phyloP scores from a whole-genome alignment of 2,797 vertebrate species.

The Otolemur crassicaudatus region DNA sequence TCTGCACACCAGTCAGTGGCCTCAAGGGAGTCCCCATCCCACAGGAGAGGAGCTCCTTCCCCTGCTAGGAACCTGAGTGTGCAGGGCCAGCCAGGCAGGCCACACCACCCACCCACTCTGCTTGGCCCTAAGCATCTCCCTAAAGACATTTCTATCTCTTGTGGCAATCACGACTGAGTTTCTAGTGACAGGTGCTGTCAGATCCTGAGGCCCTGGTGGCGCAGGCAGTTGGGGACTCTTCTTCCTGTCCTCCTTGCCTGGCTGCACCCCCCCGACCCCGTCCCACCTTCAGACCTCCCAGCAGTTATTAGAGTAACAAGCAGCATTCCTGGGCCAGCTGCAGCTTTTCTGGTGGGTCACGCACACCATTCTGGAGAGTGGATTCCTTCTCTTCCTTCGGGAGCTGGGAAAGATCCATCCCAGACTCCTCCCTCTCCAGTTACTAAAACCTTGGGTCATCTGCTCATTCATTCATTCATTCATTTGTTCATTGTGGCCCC shows the following conservation, averaged over 20 bases:
- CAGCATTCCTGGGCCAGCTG: slow-evolving; percentile 25
- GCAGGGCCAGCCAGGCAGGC: slow-evolving; percentile 22
- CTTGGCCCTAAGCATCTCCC: slow-evolving; percentile 49
- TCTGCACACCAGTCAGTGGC: too few relatives aligned
- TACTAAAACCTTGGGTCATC: neutral
- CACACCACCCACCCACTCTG: neutral
- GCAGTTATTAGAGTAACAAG: neutral
- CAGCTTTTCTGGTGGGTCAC: slow-evolving; percentile 40
- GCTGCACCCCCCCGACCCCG: neutral
- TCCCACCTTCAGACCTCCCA: neutral
- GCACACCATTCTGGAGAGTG: neutral
- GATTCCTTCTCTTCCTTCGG: slow-evolving; percentile 2
- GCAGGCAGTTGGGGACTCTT: neutral
- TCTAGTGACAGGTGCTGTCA: slow-evolving; percentile 71
- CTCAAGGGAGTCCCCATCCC: neutral
- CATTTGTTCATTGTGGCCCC: neutral
- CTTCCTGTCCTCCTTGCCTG: slow-evolving; percentile 59
- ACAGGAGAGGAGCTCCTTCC: neutral
- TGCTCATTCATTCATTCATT: neutral
- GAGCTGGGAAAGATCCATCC: neutral
- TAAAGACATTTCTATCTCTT: slow-evolving; percentile 36
- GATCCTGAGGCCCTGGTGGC: slow-evolving; percentile 10
- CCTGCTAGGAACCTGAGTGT: slow-evolving; percentile 38
- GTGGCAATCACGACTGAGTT: slow-evolving; percentile 72
- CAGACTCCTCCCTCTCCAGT: neutral